Evolutionary conservation across 1,140 invertebrate species (phyloP).

Genomic region (Drosophila ficusphila): DNA sequence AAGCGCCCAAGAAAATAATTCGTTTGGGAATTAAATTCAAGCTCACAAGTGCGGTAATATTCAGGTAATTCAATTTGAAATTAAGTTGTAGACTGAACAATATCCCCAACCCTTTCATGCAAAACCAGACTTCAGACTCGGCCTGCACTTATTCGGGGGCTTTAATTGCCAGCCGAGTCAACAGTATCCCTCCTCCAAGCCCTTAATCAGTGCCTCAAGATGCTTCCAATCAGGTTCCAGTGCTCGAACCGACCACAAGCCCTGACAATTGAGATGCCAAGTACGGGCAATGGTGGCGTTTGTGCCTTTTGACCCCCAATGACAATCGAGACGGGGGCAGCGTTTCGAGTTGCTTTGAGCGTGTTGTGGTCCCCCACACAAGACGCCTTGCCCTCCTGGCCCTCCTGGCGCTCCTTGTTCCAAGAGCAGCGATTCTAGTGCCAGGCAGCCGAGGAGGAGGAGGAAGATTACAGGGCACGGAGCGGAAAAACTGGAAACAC

Average conservation of each 20-base stretch:
- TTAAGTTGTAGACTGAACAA: background rate
- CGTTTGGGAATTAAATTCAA: background rate
- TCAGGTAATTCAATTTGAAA: too few relatives aligned
- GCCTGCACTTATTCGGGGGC: background rate
- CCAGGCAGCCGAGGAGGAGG: conserved; percentile 57
- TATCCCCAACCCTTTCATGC: background rate
- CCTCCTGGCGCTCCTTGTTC: too few relatives aligned
- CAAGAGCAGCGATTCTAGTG: conserved; percentile 52
- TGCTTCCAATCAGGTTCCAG: conserved; percentile 29
- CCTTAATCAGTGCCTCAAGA: conserved; percentile 30
- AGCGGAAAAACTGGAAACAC: conserved; percentile 52
- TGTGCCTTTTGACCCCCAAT: conserved; percentile 23
- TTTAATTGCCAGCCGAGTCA: background rate
- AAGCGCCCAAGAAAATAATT: background rate
- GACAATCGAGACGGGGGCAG: conserved; percentile 43
- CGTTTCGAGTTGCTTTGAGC: conserved; percentile 58
- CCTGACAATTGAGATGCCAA: conserved; percentile 67
- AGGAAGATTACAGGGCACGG: conserved; percentile 58
- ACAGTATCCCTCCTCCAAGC: background rate
- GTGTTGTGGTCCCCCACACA: conserved; percentile 65
- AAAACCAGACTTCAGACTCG: background rate
- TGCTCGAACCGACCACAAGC: conserved; percentile 53
- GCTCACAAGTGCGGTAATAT: too few relatives aligned
- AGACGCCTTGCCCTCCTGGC: background rate
- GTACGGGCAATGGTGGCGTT: conserved; percentile 8